Base-by-base conservation (phyloP, 2,888 invertebrate species). In the Caprella mutica region DNA sequence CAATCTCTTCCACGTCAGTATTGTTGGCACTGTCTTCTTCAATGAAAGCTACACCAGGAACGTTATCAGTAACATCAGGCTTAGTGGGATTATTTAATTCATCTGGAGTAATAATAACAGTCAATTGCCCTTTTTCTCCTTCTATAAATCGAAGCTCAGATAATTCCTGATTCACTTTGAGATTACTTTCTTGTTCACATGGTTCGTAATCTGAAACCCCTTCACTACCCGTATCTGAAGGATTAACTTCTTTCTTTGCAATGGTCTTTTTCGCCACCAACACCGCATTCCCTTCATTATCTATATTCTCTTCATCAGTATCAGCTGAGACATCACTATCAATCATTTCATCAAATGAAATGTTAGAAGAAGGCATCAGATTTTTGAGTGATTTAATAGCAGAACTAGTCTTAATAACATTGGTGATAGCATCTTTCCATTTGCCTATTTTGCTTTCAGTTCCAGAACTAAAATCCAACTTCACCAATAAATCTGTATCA, bases 141-240 rank as follows among this genome's bases (percentile, higher is more conserved):
- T 60, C 60, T 1, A 64, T 23, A 39, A 60, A 64, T 19, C 60
- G 35, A 26, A 64, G 56, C n/a, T 64, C 64, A n/a, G 60, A 60
- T 14, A 27, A 14, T 30, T 50, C 12, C 27, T 26, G 26, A 27
- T 23, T 48, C 12, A 48, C 48, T 48, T 21, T 21, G 21, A 14
- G 26, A 26, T 27, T 26, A 23, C 21, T 43, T 24, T 21, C 52
- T 12, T 39, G 26, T 19, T 58, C 61, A 29, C 58, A 57, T 19
- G 55, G 52, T 21, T 61, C 55, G 24, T 56, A 51, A 17, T 46
- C 56, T 14, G 38, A 30, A 5, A 19, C 48, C 19, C 19, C 26
- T 30, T 48, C 48, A 30, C 26, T 29, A 21, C 48, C 30, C 17
- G 48, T 48, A 23, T 30, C 30, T 21, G 48, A 52, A 19, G 57